Conservation (phyloP, 2,888 invertebrate genomes). For the Platynereis dumerilii region DNA sequence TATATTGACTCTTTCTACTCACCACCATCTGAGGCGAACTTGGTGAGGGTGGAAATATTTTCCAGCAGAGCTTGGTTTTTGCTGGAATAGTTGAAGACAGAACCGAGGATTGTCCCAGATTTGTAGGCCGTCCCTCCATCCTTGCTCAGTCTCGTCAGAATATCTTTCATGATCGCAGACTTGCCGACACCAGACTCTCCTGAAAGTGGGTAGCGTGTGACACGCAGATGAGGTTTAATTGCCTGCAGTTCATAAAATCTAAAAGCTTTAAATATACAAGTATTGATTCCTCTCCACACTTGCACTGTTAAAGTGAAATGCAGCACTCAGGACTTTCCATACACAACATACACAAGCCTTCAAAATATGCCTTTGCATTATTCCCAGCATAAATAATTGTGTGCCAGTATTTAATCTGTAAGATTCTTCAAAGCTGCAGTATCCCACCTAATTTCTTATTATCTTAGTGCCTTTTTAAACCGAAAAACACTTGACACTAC, state of each 20-base stretch:
- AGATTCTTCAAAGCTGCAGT: no score
- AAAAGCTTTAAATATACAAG: slow-evolving; percentile 3
- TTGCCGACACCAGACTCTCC: slow-evolving; percentile 63
- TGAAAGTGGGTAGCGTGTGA: slow-evolving; percentile 33
- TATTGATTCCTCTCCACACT: no score
- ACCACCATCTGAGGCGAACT: slow-evolving; percentile 38
- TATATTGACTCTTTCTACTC: no score
- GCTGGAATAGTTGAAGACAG: slow-evolving; percentile 58
- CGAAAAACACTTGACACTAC: no score
- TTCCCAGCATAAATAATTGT: no score
- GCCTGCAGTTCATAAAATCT: not conserved
- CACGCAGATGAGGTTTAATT: not conserved
- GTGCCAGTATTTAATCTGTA: no score
- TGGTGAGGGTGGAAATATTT: slow-evolving; percentile 56
- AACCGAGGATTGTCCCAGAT: slow-evolving; percentile 54
- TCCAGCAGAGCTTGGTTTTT: slow-evolving; percentile 55
- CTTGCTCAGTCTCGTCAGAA: slow-evolving; percentile 52
- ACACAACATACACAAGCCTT: no score
- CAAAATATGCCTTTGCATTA: no score
- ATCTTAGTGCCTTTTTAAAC: no score
- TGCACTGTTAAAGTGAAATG: no score
- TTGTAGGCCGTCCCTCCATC: slow-evolving; percentile 55
- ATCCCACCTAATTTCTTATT: no score
- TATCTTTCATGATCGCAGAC: slow-evolving; percentile 58
- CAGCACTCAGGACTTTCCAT: no score